Base-by-base conservation (phyloP, 2,888 invertebrate genomes). In the Acutogordius australiensis region DNA sequence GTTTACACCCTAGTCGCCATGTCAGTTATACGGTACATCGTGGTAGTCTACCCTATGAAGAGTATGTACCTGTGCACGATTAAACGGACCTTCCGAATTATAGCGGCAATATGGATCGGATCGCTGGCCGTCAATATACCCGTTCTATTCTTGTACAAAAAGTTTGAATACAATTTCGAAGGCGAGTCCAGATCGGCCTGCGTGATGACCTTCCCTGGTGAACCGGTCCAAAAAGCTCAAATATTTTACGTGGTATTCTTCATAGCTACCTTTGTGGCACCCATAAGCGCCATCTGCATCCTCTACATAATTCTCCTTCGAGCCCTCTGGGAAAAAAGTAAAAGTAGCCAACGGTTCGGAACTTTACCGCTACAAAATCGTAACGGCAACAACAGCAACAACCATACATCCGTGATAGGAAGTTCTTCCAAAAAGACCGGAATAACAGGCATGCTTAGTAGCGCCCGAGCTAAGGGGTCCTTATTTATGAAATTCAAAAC, bases 1-100 rank as follows among this genome's bases (percentile, higher is more conserved):
- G 84, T 86, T 2, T 86, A 85, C 70, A 86, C 85, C 0, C 73
- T 87, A 45, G 85, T 86, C 1, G 76, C 86, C 63, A 86, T 87
- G 85, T 84, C 84, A 8, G 72, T 86, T 62, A 86, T 87, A 71
- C 67, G 76, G 64, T 87, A 83, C 69, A 77, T 87, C 71, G 86
- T 86, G 44, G 86, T 87, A 1, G 85, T 86, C 1, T 84, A 85
- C 70, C 85, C 86, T 1, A 81, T 86, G 65, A 78, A 81, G 0
- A 84, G 84, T 60, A 84, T 84, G 79, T 80, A 81, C 1, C 69
- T 82, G 64, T 75, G 85, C 62, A 85, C 82, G 1, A 82, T 83
- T 68, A 76, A 76, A 63, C 84, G 85, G 69, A 83, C 85, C 18
- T 76, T 80, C 64, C 70, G 80, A 61, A 82, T 84, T 27, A 83